Base-by-base conservation (phyloP, 2,797 vertebrate genomes). In the Melanotaenia maccullochi region DNA sequence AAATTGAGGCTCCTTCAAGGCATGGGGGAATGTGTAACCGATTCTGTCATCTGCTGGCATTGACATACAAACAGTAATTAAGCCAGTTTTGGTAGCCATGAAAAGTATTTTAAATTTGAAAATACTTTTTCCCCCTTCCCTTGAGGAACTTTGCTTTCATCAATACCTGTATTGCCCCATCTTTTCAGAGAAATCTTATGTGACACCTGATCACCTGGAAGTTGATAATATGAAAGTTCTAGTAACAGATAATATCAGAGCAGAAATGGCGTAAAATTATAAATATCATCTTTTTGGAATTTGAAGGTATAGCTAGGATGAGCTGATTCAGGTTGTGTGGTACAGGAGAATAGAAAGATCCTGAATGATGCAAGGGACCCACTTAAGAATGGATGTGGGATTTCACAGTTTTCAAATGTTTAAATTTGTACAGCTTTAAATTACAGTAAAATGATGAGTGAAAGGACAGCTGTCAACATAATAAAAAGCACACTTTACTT, bases 31-130 rank as follows among this genome's bases (percentile, higher is more conserved):
- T 68, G 62, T 67, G 71, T 71, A 83, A 68, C 30, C 63, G 64
- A 58, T 75, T 83, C 55, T 82, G 71, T 78, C 75, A 79, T 68
- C 71, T 67, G 0, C 71, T 65, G 57, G 56, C 56, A 63, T 65
- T 16, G 38, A 65, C 76, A 65, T 57, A 38, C 40, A 60, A 57
- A 18, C 49, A 68, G 60, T 49, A 71, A 24, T 35, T 70, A 55
- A 74, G 76, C 28, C 22, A 33, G 54, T 20, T 49, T 49, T n/a
- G 18, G 4, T 20, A 49, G 18, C 44, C 44, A 7, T 7, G 6
- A 49, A 49, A 18, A 49, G 6, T 44, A n/a, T 49, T 49, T 49
- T 49, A 20, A 9, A 49, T 20, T n/a, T 49, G 7, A 3, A 49
- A 49, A 49, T 49, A 1, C 35, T 28, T 36, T 9, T 9, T 11